These are phyloP conservation scores for Phycodurus eques DNA, from an alignment of 2,113 vertebrate genomes.

Conservation along the genomic window DNA sequence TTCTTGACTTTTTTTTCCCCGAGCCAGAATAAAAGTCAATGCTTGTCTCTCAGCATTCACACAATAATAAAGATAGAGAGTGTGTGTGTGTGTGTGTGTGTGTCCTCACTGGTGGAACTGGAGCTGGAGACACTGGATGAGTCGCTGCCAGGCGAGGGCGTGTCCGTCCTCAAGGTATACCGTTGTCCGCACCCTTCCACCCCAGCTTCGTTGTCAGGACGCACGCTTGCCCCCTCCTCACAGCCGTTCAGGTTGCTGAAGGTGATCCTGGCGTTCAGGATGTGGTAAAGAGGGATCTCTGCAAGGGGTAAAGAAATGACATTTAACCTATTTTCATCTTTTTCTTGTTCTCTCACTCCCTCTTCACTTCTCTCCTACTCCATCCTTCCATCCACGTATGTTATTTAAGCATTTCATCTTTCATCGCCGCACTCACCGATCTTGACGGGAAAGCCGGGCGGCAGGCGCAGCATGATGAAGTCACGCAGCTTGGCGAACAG, in stretches of 20 bases:
- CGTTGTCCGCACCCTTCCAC: conserved; percentile 77
- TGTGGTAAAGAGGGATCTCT: conserved; percentile 98
- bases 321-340: not conserved
- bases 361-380: not conserved
- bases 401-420: conserved; percentile 11
- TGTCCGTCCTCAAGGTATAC: conserved; percentile 82
- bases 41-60: not conserved
- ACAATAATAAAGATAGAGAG: not conserved
- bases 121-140: conserved; percentile 95
- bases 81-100: not conserved
- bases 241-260: conserved; percentile 97
- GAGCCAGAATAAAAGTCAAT: not conserved
- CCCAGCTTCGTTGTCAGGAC: conserved; percentile 69
- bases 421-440: conserved; percentile 77
- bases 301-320: conserved; percentile 15
- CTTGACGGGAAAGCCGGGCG: conserved; percentile 92
- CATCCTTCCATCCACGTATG: not conserved
- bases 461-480: conserved; percentile 93
- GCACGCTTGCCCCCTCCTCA: conserved; percentile 77
- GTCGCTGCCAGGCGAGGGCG: conserved; percentile 89
- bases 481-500: conserved; percentile 95
- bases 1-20: not conserved
- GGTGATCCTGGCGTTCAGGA: conserved; percentile 95
- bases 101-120: conserved; percentile 86
- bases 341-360: not conserved